Evolutionary conservation across 1,140 invertebrate genomes (phyloP).

Genomic region (Pachyrhynchus sulphureomaculatus): DNA sequence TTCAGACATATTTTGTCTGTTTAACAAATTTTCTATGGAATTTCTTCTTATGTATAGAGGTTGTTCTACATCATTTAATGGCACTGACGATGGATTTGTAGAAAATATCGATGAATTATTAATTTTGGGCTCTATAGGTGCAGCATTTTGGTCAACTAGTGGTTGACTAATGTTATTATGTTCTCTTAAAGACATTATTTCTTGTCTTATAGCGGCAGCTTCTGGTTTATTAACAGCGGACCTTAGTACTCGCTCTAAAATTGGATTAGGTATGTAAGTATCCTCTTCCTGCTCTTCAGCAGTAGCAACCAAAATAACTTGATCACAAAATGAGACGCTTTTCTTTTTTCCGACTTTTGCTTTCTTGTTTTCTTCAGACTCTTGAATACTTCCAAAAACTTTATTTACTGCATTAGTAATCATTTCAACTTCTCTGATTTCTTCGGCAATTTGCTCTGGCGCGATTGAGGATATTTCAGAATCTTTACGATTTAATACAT

Average conservation of each 20-base stretch:
- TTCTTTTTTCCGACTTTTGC: constrained; percentile 73
- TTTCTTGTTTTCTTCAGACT: constrained; percentile 18
- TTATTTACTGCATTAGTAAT: constrained; percentile 56
- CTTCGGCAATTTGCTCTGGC: constrained; percentile 53
- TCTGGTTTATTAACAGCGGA: constrained; percentile 76
- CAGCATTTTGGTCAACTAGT: not conserved
- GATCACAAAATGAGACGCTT: constrained; percentile 91
- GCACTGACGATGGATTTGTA: not conserved
- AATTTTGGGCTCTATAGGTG: not conserved
- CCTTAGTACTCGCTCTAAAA: constrained; percentile 80
- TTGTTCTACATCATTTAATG: constrained; percentile 8
- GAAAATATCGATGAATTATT: not conserved
- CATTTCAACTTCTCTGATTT: constrained; percentile 58
- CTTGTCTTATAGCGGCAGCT: constrained; percentile 57
- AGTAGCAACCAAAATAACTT: constrained; percentile 87
- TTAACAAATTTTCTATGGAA: constrained; percentile 39
- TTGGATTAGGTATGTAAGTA: constrained; percentile 87
- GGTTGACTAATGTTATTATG: constrained; percentile 36
- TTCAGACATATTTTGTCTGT: not conserved
- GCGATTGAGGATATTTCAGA: constrained; percentile 29
- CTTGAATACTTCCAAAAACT: constrained; percentile 40
- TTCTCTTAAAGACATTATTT: constrained; percentile 55
- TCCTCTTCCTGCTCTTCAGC: constrained; percentile 89
- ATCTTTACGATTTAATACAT: not conserved
- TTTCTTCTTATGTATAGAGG: constrained; percentile 34